phyloP scores from a whole-genome alignment of 2,797 vertebrate genomes.

The Oophaga sylvatica region DNA sequence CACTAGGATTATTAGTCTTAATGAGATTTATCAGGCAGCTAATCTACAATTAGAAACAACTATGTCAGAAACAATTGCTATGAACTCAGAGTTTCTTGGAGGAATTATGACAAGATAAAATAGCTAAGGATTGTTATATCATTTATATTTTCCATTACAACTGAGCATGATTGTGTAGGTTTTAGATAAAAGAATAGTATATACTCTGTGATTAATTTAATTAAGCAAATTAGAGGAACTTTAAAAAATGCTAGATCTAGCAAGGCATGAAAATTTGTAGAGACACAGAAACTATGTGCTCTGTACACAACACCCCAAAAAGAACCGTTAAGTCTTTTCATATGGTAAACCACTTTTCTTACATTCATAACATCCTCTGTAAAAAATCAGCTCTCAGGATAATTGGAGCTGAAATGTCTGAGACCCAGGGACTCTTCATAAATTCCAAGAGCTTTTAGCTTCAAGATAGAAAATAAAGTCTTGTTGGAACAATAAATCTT shows the following conservation, averaged over 20 bases:
- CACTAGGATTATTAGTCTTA: conserved; percentile 3
- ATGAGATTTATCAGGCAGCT: conserved; percentile 6
- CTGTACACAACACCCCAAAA: conserved; percentile 8
- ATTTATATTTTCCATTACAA: conserved; percentile 34
- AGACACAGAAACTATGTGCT: conserved; percentile 8
- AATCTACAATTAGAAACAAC: background rate
- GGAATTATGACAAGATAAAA: background rate
- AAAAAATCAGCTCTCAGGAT: conserved; percentile 17
- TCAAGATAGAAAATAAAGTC: conserved; percentile 22
- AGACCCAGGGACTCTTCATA: conserved; percentile 2
- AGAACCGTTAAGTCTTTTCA: conserved; percentile 18
- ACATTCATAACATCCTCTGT: background rate
- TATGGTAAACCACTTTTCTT: conserved; percentile 13
- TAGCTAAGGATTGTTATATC: conserved; percentile 20
- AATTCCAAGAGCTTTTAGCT: conserved; percentile 7
- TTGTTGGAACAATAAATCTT: conserved; percentile 43
- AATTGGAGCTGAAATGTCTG: conserved; percentile 38
- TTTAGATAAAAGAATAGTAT: background rate
- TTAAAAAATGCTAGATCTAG: background rate
- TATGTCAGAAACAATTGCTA: background rate
- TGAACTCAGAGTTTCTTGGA: background rate
- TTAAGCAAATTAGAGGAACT: conserved; percentile 9
- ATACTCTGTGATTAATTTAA: background rate
- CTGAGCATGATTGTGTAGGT: background rate
- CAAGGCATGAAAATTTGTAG: background rate